Evolutionary conservation across 2,113 vertebrate species (phyloP), one percentile per base, ranked within the genome.

Genomic region (Chascanopsetta lugubris): DNA sequence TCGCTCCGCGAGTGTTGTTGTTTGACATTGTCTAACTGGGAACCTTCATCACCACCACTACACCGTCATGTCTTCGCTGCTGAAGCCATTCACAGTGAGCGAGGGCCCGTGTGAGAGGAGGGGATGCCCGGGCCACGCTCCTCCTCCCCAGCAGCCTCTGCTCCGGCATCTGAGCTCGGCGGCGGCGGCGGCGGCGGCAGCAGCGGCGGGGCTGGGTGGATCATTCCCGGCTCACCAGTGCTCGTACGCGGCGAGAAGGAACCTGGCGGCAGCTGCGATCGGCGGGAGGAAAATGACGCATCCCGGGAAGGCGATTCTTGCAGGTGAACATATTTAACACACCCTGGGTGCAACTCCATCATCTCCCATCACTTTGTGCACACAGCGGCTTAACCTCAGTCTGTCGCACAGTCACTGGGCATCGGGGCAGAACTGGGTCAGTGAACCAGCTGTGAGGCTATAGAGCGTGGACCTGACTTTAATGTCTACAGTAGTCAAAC

Each of bases 281-380:
- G 91, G 90, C 36, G 80, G 90, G 12, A 84, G 81, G 68, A 91
- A 87, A 74, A 72, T 88, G 21, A 93, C 91, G 8, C 91, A 92
- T 62, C 90, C 87, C 0, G 92, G 90, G 32, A 94, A 93, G 61
- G 91, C 92, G 27, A 93, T 93, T 36, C 84, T 92, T 20, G 92
- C 90, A 85, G 94, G 93, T 93, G 51, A 50, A 49, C 64, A 18
- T 38, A 32, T 32, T 32, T 10, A 32, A 10, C 34, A 38, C 6
- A 15, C 34, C 29, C 4, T 30, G 4, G 8, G 5, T 30, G 29
- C 8, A 8, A 8, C 29, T 30, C 29, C 5, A 7, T 42, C 25
- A 21, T 9, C 2, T 18, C 17, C 42, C 27, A 25, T n/a, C 58
- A 24, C 57, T 18, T 8, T 40, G 12, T 63, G 42, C 61, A 61